phyloP scores from a whole-genome alignment of 2,113 vertebrate genomes.

The Geococcyx californianus region DNA sequence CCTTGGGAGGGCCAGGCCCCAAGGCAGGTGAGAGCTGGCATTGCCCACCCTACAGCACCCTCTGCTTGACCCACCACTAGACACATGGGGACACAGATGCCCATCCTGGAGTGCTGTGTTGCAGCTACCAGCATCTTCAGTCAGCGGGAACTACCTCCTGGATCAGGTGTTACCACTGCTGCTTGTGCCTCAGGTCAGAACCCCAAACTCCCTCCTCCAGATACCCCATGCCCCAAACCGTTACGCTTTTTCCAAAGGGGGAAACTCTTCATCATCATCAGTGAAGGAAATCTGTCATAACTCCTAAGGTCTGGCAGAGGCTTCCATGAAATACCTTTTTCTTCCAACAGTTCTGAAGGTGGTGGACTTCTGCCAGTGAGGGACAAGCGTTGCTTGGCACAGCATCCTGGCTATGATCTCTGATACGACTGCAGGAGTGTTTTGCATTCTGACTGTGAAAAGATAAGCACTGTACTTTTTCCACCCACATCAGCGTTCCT shows the following conservation, averaged over 20 bases:
- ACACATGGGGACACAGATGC: neutral
- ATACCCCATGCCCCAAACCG: neutral
- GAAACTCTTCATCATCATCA: neutral
- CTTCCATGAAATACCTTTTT: neutral
- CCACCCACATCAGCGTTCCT: slow-evolving; percentile 40
- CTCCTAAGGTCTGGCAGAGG: neutral
- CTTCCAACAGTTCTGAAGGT: neutral
- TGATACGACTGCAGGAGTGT: neutral
- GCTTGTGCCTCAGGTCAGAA: neutral
- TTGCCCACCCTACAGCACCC: no score
- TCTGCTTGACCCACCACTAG: neutral
- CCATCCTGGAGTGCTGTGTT: accelerated
- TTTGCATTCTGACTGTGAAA: neutral
- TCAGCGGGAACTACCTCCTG: neutral
- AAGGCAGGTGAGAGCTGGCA: neutral
- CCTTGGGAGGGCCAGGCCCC: neutral
- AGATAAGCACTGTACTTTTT: neutral
- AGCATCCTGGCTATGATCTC: neutral
- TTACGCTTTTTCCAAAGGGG: neutral
- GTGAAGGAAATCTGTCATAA: neutral
- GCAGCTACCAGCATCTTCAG: neutral
- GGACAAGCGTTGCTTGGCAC: neutral
- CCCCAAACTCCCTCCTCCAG: no score
- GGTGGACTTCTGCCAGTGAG: neutral
- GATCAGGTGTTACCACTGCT: neutral